Percentiles rank a stretch among this genome's conserved stretches.
phyloP scores from a whole-genome alignment of 2,797 vertebrate species.

The Catostomus latipinnis region DNA sequence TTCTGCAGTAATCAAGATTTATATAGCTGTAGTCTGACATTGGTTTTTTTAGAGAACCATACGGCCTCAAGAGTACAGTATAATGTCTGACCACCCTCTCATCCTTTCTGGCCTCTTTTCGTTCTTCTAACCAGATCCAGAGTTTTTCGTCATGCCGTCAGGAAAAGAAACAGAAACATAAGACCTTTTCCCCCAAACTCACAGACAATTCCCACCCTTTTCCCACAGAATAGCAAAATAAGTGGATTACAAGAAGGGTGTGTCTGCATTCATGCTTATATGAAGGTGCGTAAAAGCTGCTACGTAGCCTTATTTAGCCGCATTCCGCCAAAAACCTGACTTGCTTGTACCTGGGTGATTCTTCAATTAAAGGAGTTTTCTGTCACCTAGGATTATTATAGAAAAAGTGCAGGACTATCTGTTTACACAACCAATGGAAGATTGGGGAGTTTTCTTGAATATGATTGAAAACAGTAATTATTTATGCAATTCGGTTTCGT shows the following conservation, averaged over 20 bases:
- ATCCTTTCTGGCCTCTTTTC: not conserved
- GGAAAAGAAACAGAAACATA: conserved; percentile 9
- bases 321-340: not conserved
- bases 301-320: not conserved
- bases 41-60: not conserved
- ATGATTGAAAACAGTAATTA: too few species aligned
- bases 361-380: too few species aligned
- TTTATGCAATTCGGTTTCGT: too few species aligned
- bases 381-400: too few species aligned
- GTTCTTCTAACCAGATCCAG: conserved; percentile 24
- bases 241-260: not conserved
- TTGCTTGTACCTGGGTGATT: not conserved
- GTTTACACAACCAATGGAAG: too few species aligned
- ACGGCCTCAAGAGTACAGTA: not conserved
- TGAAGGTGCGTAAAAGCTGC: not conserved
- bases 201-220: conserved; percentile 23
- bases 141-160: not conserved
- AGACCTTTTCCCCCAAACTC: not conserved
- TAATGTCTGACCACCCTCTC: not conserved
- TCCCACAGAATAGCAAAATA: conserved; percentile 7
- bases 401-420: too few species aligned
- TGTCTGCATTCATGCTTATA: not conserved
- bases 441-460: too few species aligned
- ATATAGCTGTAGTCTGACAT: conserved; percentile 1
- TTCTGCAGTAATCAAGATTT: not conserved